Conservation (phyloP, 2,797 vertebrate species). For the Garrulus glandarius region DNA sequence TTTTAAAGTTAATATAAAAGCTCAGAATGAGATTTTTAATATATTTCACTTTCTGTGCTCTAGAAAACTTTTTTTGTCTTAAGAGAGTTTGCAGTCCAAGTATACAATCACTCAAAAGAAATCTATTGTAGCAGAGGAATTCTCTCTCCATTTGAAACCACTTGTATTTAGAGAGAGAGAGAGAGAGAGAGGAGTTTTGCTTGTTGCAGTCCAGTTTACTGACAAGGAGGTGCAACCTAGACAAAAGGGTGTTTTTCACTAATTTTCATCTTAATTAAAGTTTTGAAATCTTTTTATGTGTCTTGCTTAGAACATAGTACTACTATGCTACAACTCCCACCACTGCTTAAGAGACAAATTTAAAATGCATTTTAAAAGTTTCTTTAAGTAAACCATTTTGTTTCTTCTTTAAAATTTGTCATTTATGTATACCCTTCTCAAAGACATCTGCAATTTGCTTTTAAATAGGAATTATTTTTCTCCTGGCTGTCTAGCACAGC, state of each 20-base stretch:
- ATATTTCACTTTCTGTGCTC: neutral
- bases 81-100: neutral
- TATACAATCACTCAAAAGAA: accelerated
- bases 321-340: neutral
- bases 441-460: neutral
- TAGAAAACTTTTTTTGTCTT: neutral
- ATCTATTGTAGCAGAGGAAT: neutral
- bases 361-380: neutral
- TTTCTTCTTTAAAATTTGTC: neutral
- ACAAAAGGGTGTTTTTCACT: neutral
- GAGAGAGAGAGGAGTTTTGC: neutral
- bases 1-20: neutral
- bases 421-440: neutral
- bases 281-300: neutral
- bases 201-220: neutral
- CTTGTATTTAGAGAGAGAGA: neutral
- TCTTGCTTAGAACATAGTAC: neutral
- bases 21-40: neutral
- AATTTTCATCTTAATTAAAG: neutral
- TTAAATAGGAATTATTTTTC: neutral
- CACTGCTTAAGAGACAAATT: neutral
- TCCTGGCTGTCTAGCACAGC: neutral
- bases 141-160: neutral
- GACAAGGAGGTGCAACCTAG: neutral
- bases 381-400: neutral